Percentiles rank a stretch among this genome's conserved stretches.
Evolutionary conservation across 2,797 vertebrate genomes (phyloP).

Genomic region (Leptatherina wallacei): DNA sequence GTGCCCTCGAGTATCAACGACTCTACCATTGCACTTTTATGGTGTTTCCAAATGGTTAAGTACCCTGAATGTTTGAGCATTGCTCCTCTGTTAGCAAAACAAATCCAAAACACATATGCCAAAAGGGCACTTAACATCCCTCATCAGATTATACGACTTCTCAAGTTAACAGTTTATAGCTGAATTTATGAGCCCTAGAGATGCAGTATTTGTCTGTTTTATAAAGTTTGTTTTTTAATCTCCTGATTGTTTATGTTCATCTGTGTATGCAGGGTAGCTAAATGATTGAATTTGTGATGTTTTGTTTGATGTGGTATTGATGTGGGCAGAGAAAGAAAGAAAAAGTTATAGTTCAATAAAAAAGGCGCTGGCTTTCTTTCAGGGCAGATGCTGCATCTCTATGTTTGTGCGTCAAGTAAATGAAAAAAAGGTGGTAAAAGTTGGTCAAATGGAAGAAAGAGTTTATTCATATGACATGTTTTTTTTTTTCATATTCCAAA

Average conservation of each 20-base stretch:
- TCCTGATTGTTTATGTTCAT: constrained; percentile 24
- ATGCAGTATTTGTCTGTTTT: constrained; percentile 39
- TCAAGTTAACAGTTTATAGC: constrained; percentile 35
- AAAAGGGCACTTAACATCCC: constrained; percentile 35
- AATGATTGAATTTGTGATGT: constrained; percentile 45
- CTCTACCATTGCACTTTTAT: constrained; percentile 54
- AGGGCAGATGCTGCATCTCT: constrained; percentile 20
- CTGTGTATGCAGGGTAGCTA: constrained; percentile 16
- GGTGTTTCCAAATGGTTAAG: constrained; percentile 64
- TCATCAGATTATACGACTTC: constrained; percentile 50
- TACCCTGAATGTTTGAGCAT: constrained; percentile 44
- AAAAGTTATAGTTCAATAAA: constrained; percentile 55
- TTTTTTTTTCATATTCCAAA: neutral
- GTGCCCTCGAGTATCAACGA: constrained; percentile 39
- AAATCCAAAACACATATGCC: constrained; percentile 51
- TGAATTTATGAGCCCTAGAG: constrained; percentile 39
- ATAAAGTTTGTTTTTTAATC: constrained; percentile 25
- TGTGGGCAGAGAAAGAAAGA: constrained; percentile 33
- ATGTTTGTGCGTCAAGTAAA: constrained; percentile 34
- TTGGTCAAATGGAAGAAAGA: neutral
- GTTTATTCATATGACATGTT: neutral
- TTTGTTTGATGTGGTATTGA: constrained; percentile 37
- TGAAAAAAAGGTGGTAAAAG: constrained; percentile 29
- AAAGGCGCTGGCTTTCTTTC: neutral
- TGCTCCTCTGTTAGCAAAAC: constrained; percentile 43